Evolutionary conservation across 2,113 vertebrate genomes (phyloP), one percentile per base, ranked within the genome.

Genomic region (Calidris pugnax): DNA sequence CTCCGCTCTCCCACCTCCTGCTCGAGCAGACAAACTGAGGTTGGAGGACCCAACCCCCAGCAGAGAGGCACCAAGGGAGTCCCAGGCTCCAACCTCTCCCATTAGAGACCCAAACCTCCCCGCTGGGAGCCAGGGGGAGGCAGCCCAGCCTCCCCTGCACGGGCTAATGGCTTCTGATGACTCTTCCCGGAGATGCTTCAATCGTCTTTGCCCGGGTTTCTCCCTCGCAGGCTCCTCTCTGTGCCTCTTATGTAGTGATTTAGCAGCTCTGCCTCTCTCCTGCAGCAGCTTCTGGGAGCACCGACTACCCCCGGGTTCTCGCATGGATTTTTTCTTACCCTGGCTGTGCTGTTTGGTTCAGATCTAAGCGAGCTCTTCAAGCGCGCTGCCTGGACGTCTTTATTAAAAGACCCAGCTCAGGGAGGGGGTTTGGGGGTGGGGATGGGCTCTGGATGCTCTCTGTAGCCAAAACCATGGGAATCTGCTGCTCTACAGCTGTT

Each of bases 401-500:
- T 39, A 95, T 93, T 69, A 86, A 55, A 85, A 82, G 74, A 12
- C 85, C 7, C 35, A 23, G 75, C 45, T 83, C 37, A 55, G 68
- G 67, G 48, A 53, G 35, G 41, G 60, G 79, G 27, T 2, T 4
- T 48, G 45, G 5, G 18, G 41, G 47, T 47, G 47, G 47, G 47
- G 60, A 11, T 45, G 4, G 4, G 55, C 89, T 84, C 68, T 27
- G 6, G 86, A 22, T 45, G 57, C 64, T 2, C 76, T 80, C 86
- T 9, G n/a, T 26, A 22, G 89, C 68, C 60, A 37, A 94, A 95
- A 82, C 83, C 91, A 94, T 91, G 94, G 94, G 94, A 97, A 96
- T 96, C 94, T 72, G 22, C 93, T 95, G 94, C 93, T 91, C 51
- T 59, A 60, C 95, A 95, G 72, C 87, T 95, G 95, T 78, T 94